Evolutionary conservation across 2,113 vertebrate species (phyloP).

Genomic region (Connochaetes taurinus): DNA sequence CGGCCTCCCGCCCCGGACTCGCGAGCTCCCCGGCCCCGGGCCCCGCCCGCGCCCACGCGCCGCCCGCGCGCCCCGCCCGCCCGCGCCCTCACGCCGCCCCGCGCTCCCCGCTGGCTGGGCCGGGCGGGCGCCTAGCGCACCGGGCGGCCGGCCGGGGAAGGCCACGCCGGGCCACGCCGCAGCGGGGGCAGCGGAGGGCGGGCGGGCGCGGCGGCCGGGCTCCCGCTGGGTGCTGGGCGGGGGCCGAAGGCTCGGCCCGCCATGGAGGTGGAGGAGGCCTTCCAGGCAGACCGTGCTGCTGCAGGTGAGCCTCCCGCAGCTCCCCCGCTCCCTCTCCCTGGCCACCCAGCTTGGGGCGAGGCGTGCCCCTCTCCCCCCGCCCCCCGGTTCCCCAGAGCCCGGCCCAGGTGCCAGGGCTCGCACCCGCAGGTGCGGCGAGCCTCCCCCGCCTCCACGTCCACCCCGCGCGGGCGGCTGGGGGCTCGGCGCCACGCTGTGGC

Average conservation of each 20-base stretch:
- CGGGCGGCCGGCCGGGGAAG: background rate
- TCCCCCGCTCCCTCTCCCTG: background rate
- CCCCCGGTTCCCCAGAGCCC: background rate
- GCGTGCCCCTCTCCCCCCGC: fast-evolving
- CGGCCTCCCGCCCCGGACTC: background rate
- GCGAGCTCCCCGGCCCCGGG: fast-evolving
- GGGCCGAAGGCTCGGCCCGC: background rate
- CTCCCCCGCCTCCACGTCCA: background rate
- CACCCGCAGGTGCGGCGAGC: background rate
- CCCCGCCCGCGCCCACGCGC: background rate
- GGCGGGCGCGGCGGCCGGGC: background rate
- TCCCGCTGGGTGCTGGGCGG: background rate
- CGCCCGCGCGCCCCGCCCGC: background rate
- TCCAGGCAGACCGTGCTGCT: conserved; percentile 79
- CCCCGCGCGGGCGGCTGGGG: background rate
- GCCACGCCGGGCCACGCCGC: background rate
- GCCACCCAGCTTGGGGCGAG: too few species aligned
- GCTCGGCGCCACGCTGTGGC: background rate
- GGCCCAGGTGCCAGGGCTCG: background rate
- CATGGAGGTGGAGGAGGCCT: conserved; percentile 85
- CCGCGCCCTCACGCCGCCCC: background rate
- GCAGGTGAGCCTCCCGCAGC: conserved; percentile 77
- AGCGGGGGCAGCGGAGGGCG: background rate
- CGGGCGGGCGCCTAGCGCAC: fast-evolving
- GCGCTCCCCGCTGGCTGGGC: too few species aligned